phyloP scores from a whole-genome alignment of 2,797 vertebrate species.

The Mallotus villosus region DNA sequence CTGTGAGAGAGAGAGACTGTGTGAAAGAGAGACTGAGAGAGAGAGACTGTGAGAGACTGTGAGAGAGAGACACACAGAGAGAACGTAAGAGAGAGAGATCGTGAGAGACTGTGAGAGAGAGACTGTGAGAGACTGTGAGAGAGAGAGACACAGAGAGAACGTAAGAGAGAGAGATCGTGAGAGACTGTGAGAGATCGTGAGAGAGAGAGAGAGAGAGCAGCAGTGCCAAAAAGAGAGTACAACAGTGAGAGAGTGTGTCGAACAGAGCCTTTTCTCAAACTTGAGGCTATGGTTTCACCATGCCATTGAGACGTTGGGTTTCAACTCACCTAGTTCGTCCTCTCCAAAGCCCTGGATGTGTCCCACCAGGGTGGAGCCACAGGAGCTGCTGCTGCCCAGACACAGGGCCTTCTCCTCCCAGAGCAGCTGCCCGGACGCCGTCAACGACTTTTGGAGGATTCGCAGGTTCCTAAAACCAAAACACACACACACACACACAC shows the following conservation, averaged over 20 bases:
- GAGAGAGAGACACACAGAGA: too few species aligned
- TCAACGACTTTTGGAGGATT: conserved; percentile 87
- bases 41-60: not conserved
- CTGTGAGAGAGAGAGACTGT: not conserved
- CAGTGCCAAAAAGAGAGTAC: not conserved
- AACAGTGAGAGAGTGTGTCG: not conserved
- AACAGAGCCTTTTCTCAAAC: not conserved
- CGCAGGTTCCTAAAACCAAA: conserved; percentile 85
- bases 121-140: not conserved
- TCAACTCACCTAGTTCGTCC: conserved; percentile 90
- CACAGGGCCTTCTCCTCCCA: conserved; percentile 97
- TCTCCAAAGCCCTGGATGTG: conserved; percentile 96
- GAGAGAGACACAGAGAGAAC: conserved; percentile 1
- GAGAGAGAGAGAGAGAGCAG: not conserved
- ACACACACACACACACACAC: conserved; percentile 9
- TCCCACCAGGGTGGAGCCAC: conserved; percentile 86
- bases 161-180: too few species aligned
- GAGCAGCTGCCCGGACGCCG: conserved; percentile 75
- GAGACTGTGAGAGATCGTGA: not conserved
- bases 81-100: not conserved
- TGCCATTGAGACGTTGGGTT: not conserved
- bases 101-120: not conserved
- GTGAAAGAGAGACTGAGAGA: too few species aligned
- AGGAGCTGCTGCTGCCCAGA: conserved; percentile 84
- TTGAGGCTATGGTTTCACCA: not conserved